Evolutionary conservation across 1,140 invertebrate genomes (phyloP), one percentile per base, ranked within the genome.

Genomic region (Colletes gigas): DNA sequence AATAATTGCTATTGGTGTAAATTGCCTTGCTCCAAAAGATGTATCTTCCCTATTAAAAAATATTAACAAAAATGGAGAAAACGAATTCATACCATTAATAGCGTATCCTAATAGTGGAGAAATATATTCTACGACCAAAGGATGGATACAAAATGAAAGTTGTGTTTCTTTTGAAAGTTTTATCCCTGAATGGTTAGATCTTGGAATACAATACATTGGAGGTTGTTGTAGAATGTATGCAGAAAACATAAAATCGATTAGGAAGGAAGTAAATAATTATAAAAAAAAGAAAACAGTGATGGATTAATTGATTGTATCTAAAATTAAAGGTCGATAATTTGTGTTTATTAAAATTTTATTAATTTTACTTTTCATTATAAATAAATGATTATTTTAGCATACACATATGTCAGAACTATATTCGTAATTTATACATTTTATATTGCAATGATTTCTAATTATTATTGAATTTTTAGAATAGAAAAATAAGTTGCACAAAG

Each of bases 1-100:
- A 90, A 93, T 97, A 54, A 93, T 96, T 54, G 98, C 96, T 4
- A 94, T 98, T 59, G 98, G 98, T 1, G 95, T 98, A 0, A 99
- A 99, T 92, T 99, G 98, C 92, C 94, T 97, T 4, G 92, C 94
- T 68, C 96, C 97, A 12, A 92, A 92, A 15, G 88, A 94, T 86
- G 94, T 97, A 6, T 86, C 91, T 2, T 89, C 93, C 9, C 91
- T 97, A 21, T 89, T 97, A 30, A 89, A 90, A 52, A 90, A 91
- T 57, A 90, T 96, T 52, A 92, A 94, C 70, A 88, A 87, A 55
- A 83, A 89, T 2, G 0, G 15, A 72, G 71, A 12, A 39, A 54
- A 80, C 7, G 81, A 87, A 55, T 78, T 84, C 47, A 88, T 95
- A 50, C 95, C 95, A 0, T 86, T 97, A 39, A 93, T 97, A 52